Evolutionary conservation across 2,113 vertebrate genomes (phyloP).

Genomic region (Zosterops japonicus): DNA sequence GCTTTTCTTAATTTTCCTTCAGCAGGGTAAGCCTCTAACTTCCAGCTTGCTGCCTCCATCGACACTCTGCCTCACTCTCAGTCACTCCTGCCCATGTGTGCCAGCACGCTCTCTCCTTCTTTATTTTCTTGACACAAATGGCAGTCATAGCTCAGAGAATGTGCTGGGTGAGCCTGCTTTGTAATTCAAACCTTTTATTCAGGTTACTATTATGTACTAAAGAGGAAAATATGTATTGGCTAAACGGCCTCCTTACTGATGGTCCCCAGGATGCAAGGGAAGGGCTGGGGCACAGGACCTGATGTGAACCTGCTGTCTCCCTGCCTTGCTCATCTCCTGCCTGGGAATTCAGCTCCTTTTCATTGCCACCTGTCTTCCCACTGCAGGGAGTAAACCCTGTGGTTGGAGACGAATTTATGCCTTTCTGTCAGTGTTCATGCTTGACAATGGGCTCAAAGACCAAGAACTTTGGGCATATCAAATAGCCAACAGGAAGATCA

Average conservation of each 20-base stretch:
- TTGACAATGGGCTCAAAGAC: neutral
- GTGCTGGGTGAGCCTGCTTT: conserved; percentile 72
- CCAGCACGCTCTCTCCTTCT: conserved; percentile 53
- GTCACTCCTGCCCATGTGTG: conserved; percentile 23
- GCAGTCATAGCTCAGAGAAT: conserved; percentile 75
- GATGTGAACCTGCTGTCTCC: neutral
- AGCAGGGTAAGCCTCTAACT: conserved; percentile 5
- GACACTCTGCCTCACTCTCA: neutral
- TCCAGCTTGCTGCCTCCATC: neutral
- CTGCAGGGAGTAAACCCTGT: neutral
- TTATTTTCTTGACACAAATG: conserved; percentile 82
- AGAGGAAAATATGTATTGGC: conserved; percentile 76
- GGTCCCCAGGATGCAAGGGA: neutral
- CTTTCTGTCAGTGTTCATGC: neutral
- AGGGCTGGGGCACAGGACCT: neutral
- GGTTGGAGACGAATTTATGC: neutral
- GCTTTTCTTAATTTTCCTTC: conserved; percentile 43
- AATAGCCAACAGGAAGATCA: neutral
- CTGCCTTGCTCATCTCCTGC: neutral
- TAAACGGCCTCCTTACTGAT: conserved; percentile 64
- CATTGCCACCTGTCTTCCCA: neutral
- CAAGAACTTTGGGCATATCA: neutral
- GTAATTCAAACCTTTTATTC: conserved; percentile 82
- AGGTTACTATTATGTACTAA: conserved; percentile 74
- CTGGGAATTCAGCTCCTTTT: conserved; percentile 9